A percentile compares a stretch with the other conserved stretches of the same genome.
These are phyloP conservation scores for Thymelicus sylvestris DNA, from an alignment of 2,888 invertebrate species.

Conservation along the genomic window DNA sequence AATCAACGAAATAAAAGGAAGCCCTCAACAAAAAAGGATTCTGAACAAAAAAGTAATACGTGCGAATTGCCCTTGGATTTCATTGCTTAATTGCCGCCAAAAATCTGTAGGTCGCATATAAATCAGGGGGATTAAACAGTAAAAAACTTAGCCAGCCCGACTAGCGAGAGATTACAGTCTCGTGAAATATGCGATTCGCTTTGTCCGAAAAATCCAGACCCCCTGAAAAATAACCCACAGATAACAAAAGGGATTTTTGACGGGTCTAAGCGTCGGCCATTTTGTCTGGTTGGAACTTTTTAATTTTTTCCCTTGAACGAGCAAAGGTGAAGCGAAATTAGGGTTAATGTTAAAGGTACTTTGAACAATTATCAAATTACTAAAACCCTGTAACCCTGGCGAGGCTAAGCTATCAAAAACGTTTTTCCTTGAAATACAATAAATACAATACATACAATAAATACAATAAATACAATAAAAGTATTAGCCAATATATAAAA, in stretches of 20 bases:
- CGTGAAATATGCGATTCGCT: conserved; percentile 76
- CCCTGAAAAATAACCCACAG: conserved; percentile 74
- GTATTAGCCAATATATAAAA: too few species aligned
- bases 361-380: conserved; percentile 6
- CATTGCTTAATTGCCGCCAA: conserved; percentile 45
- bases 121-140: conserved; percentile 58
- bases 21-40: conserved; percentile 16
- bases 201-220: conserved; percentile 72
- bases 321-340: conserved; percentile 16
- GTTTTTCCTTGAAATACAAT: too few species aligned
- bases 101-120: conserved; percentile 51
- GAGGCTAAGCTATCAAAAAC: conserved; percentile 6
- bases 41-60: conserved; percentile 8
- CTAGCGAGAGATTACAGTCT: conserved; percentile 75
- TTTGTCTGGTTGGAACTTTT: conserved; percentile 23
- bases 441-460: too few species aligned
- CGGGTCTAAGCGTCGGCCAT: conserved; percentile 44
- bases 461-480: too few species aligned
- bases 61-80: conserved; percentile 22
- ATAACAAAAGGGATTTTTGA: conserved; percentile 77
- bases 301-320: conserved; percentile 22
- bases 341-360: conserved; percentile 4
- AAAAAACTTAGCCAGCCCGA: conserved; percentile 68
- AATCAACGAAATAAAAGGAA: conserved; percentile 6
- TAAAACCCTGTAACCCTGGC: background rate